Evolutionary conservation across 2,888 invertebrate genomes (phyloP).

Genomic region (Drosophila histrio): DNA sequence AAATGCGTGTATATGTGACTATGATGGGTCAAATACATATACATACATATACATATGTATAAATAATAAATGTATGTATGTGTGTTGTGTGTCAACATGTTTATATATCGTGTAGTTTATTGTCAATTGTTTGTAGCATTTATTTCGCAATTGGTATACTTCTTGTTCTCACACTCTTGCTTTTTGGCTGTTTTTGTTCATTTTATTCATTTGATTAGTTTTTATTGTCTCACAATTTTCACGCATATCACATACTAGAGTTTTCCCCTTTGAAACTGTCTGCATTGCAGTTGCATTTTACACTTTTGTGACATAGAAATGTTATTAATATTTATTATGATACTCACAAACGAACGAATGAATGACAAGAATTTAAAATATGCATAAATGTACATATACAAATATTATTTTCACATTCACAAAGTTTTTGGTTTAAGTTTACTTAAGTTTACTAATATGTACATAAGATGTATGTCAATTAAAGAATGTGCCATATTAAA

Average conservation of each 20-base stretch:
- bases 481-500: neutral
- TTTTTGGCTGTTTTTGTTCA: conserved; percentile 14
- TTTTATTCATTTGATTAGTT: conserved; percentile 72
- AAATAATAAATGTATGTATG: neutral
- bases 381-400: neutral
- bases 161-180: conserved; percentile 46
- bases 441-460: no score
- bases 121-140: conserved; percentile 78
- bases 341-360: neutral
- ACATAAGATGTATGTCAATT: neutral
- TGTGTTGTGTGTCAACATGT: conserved; percentile 14
- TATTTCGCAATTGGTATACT: conserved; percentile 72
- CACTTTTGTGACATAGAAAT: neutral
- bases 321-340: conserved; percentile 16
- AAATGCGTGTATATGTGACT: conserved; percentile 19
- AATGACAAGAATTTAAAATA: neutral
- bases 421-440: no score
- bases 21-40: neutral
- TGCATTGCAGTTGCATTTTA: conserved; percentile 39
- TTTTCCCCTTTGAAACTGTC: conserved; percentile 9
- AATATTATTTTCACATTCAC: neutral
- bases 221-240: conserved; percentile 57
- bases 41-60: no score
- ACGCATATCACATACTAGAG: conserved; percentile 20
- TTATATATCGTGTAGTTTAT: conserved; percentile 54